These are phyloP conservation scores for Caenorhabditis sulstoni DNA, from an alignment of 2,888 invertebrate species.

Conservation along the genomic window DNA sequence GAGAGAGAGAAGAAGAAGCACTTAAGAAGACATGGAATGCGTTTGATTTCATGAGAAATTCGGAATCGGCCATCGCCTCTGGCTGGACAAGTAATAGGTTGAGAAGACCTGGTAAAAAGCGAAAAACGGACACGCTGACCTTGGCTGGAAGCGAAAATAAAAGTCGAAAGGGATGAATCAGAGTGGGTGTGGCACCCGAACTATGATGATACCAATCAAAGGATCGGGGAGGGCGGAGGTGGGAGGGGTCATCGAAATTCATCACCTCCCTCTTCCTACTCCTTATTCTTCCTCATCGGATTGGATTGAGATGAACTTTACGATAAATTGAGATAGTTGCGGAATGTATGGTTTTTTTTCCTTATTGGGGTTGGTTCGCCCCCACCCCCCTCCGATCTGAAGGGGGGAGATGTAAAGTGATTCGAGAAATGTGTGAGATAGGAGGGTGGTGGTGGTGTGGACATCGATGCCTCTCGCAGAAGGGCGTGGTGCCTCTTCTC, in stretches of 20 bases:
- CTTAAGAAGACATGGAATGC: constrained; percentile 24
- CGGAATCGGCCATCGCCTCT: too few relatives aligned
- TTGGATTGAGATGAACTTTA: constrained; percentile 3
- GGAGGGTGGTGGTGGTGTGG: constrained; percentile 14
- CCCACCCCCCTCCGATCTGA: too few relatives aligned
- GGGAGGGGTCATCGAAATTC: not conserved
- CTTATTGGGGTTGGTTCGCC: too few relatives aligned
- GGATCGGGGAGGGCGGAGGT: constrained; percentile 6
- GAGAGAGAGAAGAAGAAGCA: constrained; percentile 31
- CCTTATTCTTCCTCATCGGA: too few relatives aligned
- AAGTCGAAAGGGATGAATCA: constrained; percentile 11
- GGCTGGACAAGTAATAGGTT: constrained; percentile 32
- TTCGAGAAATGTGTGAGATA: constrained; percentile 24
- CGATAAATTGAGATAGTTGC: not conserved
- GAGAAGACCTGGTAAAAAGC: constrained; percentile 35
- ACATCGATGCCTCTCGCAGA: constrained; percentile 36
- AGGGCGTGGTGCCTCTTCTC: constrained; percentile 42
- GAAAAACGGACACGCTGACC: constrained; percentile 28
- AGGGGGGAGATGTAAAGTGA: constrained; percentile 12
- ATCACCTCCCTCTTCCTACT: too few relatives aligned
- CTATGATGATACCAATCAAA: constrained; percentile 15
- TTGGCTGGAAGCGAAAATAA: constrained; percentile 45
- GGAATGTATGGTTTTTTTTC: too few relatives aligned
- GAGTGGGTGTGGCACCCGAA: constrained; percentile 12
- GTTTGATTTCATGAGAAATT: constrained; percentile 23